Evolutionary conservation across 2,797 vertebrate species (phyloP), one percentile per base, ranked within the genome.

Genomic region (Myotis vivesi): DNA sequence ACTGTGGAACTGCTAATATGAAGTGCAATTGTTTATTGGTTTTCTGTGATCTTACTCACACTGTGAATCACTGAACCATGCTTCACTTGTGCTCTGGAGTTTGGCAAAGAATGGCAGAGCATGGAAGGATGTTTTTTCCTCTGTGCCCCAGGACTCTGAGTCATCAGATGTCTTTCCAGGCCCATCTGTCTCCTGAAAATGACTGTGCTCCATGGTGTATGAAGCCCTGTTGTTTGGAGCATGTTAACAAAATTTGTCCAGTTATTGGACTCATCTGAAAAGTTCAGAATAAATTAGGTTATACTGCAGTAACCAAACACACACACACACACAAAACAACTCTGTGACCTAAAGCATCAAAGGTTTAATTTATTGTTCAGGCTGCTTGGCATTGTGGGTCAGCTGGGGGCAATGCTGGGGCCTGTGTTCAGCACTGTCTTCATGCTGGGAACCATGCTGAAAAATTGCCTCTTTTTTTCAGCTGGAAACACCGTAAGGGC

Each of bases 1-100:
- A 71, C 16, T 88, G 72, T 59, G 94, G 91, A 91, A 92, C 83
- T 94, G 72, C 94, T 68, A 95, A 62, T 94, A 97, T 95, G 64
- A 96, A 95, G 94, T 85, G 69, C 91, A 73, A 91, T 95, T 77
- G 49, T 94, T 96, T 98, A 96, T 96, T 96, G 97, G 98, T 96
- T 96, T 95, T 96, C 96, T 87, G 59, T 90, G 94, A 96, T 80
- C 68, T 84, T 95, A 71, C 92, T 97, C 93, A 94, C 44, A 91
- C 85, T 93, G 85, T 97, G 94, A 98, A 83, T 95, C 87, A 94
- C 64, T 94, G 89, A 92, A 25, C 68, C 83, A 72, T 96, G 95
- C 96, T 96, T 96, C 57, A 81, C 19, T 88, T 95, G 89, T 96
- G 91, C 91, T 95, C 71, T 55, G 75, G 95, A 97, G 95, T 81